phyloP scores from a whole-genome alignment of 2,888 invertebrate genomes.

The Shargacucullia verbasci region DNA sequence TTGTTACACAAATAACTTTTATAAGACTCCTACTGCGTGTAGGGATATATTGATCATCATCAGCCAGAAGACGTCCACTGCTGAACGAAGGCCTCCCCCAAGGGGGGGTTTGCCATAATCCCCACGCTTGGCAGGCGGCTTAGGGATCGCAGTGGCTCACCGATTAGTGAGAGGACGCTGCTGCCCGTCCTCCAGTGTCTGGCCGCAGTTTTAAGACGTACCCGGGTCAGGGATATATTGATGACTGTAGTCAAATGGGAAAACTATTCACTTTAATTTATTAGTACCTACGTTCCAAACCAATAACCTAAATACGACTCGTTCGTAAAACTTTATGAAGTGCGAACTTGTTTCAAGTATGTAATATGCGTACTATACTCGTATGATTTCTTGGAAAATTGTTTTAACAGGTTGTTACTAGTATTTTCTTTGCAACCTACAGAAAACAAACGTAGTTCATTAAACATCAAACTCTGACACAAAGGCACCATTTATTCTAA shows the following conservation, averaged over 20 bases:
- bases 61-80: too few species aligned
- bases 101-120: too few species aligned
- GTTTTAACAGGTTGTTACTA: constrained; percentile 1
- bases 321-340: constrained; percentile 41
- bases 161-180: too few species aligned
- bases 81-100: too few species aligned
- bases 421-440: neutral
- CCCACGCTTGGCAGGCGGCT: too few species aligned
- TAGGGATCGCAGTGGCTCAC: too few species aligned
- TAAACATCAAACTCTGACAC: constrained; percentile 20
- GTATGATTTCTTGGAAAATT: constrained; percentile 33
- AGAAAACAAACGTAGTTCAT: constrained; percentile 25
- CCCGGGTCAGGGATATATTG: too few species aligned
- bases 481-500: constrained; percentile 23
- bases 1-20: constrained; percentile 3
- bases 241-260: too few species aligned
- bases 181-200: too few species aligned
- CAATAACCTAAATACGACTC: constrained; percentile 31
- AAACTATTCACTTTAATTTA: too few species aligned
- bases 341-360: constrained; percentile 35
- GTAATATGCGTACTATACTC: neutral
- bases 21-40: neutral
- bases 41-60: too few species aligned
- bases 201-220: too few species aligned
- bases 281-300: neutral